Conservation (phyloP, 2,888 invertebrate species). For the Parthenolecanium corni region DNA sequence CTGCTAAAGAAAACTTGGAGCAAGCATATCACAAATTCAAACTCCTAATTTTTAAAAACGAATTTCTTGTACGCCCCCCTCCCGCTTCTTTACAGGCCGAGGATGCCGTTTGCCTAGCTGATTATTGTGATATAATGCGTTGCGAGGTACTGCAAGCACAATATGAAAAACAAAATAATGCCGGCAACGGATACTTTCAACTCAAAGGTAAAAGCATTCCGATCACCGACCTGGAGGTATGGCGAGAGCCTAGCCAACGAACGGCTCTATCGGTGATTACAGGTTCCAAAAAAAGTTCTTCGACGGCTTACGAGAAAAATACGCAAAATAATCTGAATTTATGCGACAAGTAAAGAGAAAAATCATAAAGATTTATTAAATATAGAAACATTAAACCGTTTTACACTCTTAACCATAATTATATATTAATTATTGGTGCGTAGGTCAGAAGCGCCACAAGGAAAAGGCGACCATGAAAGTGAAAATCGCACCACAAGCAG, state of each 20-base stretch:
- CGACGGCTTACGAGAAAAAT: not conserved
- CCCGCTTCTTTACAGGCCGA: slow-evolving; percentile 68
- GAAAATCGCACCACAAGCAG: slow-evolving; percentile 46
- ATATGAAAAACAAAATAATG: slow-evolving; percentile 33
- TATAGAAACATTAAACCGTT: no score
- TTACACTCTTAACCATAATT: not conserved
- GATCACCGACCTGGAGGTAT: slow-evolving; percentile 65
- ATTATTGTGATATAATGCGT: slow-evolving; percentile 91
- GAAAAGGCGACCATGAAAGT: slow-evolving; percentile 34
- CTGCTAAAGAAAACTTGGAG: no score
- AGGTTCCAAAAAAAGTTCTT: not conserved
- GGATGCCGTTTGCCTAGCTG: slow-evolving; percentile 83
- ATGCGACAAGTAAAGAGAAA: slow-evolving; percentile 15
- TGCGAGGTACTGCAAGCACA: slow-evolving; percentile 67
- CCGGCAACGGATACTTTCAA: slow-evolving; percentile 38
- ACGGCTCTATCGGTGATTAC: slow-evolving; percentile 18
- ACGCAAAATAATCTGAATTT: slow-evolving; percentile 7
- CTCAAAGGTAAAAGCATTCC: not conserved
- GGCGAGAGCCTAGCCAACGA: slow-evolving; percentile 56
- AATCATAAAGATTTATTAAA: not conserved
- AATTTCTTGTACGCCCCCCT: no score
- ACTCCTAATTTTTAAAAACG: no score
- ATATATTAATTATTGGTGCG: not conserved
- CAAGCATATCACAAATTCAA: no score
- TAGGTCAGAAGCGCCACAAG: slow-evolving; percentile 32